Evolutionary conservation across 2,113 vertebrate species (phyloP), one percentile per base, ranked within the genome.

Genomic region (Raphicerus campestris): DNA sequence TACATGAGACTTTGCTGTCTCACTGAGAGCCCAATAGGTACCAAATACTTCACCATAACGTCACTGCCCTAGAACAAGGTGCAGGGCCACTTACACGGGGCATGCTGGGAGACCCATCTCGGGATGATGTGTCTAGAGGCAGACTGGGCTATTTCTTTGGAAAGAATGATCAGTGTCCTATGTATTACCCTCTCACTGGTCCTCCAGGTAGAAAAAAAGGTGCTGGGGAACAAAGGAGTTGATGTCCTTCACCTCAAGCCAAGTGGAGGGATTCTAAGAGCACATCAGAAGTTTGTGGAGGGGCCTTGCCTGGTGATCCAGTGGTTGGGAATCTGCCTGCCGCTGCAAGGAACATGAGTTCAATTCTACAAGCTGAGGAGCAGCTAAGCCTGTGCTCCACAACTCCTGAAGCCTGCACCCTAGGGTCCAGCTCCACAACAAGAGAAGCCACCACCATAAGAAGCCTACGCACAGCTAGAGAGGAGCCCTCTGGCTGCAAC

Each of bases 1-100:
- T 94, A 87, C 92, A 93, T 55, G 7, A 51, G 35, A 95, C 42
- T 89, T 94, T 35, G 58, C 86, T 39, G 14, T 93, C 70, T 97
- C 53, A 91, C 78, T 86, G 89, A 82, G 73, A 61, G 61, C 24
- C 26, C 32, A 49, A 7, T 8, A 90, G 32, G 39, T 80, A 9
- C 61, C 87, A 82, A 45, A n/a, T 19, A 20, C 6, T 10, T 24
- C 28, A 49, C 5, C 1, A 7, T 60, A 49, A 85, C 6, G 4
- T 14, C 14, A 2, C 20, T 88, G 42, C 14, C 26, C 56, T 42
- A 42, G 47, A 89, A 26, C 32, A 89, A 81, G 24, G 1, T 5
- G 2, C 61, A 35, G 6, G n/a, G 26, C 49, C 30, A 9, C 60
- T 32, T 24, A 15, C 22, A 13, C 17, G 51, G 32, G 60, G 24